Base-by-base conservation (phyloP, 2,113 vertebrate species). In the Engystomops pustulosus region DNA sequence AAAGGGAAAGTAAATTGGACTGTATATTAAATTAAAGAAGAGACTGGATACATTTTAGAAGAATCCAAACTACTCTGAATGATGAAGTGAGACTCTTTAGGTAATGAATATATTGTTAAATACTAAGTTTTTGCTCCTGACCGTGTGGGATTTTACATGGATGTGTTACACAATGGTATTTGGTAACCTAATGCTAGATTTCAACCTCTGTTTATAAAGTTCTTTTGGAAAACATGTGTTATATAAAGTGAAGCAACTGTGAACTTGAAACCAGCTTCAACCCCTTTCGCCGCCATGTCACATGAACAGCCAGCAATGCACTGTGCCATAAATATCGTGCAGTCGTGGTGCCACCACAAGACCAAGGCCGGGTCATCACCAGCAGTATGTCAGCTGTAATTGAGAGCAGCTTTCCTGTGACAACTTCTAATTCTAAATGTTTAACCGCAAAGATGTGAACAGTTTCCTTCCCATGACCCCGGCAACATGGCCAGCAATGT, bases 1-100 rank as follows among this genome's bases (percentile, higher is more conserved):
- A 71, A 81, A 71, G 67, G 27, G 5, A 70, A 81, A 53, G 67
- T 45, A 53, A 79, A 27, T 25, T 60, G 11, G 38, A 44, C 34
- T 27, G 44, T 49, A 47, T 9, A 51, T 27, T 49, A 45, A 74
- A 47, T 25, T 9, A 32, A 32, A 51, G 3, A 75, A n/a, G 8
- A 20, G 27, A 30, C 14, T 8, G 8, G 38, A 14, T 30, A 75
- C 8, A 17, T 49, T 7, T 47, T 10, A 3, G 51, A 75, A 68
- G 32, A 25, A 47, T 30, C 6, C 23, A 74, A 75, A 34, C 45
- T 8, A 25, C 51, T 30, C 45, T n/a, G 20, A 41, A 8, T 11
- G 3, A 25, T 47, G 9, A 71, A 25, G 9, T 25, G 10, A 75
- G 45, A 6, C 44, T 47, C 10, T 47, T 41, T 10, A 70, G 10